Conservation (phyloP, 2,113 vertebrate species). For the Pitta sordida region DNA sequence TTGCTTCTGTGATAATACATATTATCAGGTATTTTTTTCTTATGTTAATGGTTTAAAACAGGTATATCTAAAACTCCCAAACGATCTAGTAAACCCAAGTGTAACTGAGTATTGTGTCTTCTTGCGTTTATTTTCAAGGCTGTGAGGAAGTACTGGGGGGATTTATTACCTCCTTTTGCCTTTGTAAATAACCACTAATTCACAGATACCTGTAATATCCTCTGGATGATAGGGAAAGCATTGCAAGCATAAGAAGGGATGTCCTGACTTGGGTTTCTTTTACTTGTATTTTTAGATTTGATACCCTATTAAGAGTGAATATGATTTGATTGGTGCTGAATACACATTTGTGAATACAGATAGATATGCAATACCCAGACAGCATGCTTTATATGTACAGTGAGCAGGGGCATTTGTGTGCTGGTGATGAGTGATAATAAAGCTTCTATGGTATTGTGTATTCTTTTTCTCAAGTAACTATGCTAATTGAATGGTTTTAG, state of each 20-base stretch:
- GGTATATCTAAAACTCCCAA: not conserved
- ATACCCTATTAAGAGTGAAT: not conserved
- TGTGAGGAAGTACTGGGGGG: not conserved
- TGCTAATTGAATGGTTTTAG: not conserved
- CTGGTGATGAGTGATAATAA: not conserved
- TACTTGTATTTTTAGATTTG: not conserved
- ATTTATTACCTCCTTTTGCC: not conserved
- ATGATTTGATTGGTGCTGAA: not conserved
- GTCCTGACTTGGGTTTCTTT: not conserved
- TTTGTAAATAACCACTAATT: not conserved
- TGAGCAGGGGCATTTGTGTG: not conserved
- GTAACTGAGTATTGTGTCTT: not conserved
- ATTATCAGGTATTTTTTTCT: not conserved
- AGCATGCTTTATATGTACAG: not conserved
- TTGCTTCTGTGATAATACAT: not conserved
- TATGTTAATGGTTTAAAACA: not conserved
- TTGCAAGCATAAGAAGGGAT: not conserved
- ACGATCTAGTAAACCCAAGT: not conserved
- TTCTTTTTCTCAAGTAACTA: not conserved
- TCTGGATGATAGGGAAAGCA: not conserved
- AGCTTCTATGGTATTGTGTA: not conserved
- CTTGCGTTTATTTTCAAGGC: not conserved
- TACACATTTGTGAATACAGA: not conserved
- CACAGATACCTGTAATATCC: not conserved
- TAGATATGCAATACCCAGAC: not conserved